These are phyloP conservation scores for Terebella lapidaria DNA, from an alignment of 2,888 invertebrate species.

Conservation along the genomic window DNA sequence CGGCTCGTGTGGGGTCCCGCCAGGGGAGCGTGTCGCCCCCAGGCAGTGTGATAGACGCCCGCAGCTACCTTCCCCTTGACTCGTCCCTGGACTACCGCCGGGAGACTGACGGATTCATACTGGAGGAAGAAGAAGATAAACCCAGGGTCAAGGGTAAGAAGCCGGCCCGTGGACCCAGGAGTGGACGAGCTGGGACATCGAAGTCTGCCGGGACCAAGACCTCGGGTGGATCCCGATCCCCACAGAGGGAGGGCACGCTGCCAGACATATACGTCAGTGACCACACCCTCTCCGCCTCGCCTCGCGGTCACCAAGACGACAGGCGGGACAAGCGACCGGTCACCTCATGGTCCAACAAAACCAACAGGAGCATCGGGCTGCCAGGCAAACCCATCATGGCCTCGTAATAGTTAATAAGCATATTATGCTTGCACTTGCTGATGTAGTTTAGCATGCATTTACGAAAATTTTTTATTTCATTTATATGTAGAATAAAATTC, in stretches of 20 bases:
- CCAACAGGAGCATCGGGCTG: neutral
- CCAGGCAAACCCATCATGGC: neutral
- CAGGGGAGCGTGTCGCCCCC: neutral
- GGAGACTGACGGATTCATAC: neutral
- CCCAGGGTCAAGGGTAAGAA: neutral
- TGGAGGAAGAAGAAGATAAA: neutral
- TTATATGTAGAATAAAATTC: too few species aligned
- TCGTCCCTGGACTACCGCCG: neutral
- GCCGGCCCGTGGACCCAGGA: neutral
- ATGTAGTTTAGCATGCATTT: too few species aligned
- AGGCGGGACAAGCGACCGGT: neutral
- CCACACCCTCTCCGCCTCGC: too few species aligned
- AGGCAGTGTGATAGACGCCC: neutral
- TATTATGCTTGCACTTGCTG: too few species aligned
- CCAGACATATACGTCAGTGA: too few species aligned
- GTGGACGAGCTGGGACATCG: neutral
- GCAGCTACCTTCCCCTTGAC: neutral
- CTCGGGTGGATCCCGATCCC: too few species aligned
- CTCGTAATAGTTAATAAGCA: neutral
- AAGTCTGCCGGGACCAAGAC: neutral
- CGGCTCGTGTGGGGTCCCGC: neutral
- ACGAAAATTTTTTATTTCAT: too few species aligned
- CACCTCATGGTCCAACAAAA: neutral
- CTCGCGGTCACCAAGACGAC: too few species aligned
- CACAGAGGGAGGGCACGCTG: too few species aligned